Evolutionary conservation across 2,113 vertebrate species (phyloP), one percentile per base, ranked within the genome.

Genomic region (Todiramphus chloris): DNA sequence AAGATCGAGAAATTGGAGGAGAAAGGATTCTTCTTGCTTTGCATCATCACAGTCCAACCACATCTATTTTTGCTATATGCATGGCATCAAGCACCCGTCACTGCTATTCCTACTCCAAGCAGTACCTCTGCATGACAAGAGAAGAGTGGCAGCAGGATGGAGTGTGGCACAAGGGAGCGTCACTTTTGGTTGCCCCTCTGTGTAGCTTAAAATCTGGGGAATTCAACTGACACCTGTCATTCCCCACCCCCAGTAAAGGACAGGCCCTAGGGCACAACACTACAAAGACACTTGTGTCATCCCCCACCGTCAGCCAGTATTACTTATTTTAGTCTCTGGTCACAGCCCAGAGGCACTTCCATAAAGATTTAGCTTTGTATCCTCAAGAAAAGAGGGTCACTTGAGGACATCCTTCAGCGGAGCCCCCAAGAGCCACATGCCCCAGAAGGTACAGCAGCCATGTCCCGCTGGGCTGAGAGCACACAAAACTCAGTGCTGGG

Each of bases 1-100:
- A 86, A 96, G 94, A 78, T 13, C 12, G 70, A 67, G 96, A 96
- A 96, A 96, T 59, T 1, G 82, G 96, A 97, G 95, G 88, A 93
- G 94, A 94, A 91, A 59, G 83, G 90, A 96, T 97, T 97, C 96
- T 96, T 97, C 83, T 77, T 6, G 27, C 96, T 96, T 96, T 96
- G 94, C 93, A 96, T 96, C 96, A 96, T 90, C 60, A 4, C 85
- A 88, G 83, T 92, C 93, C 93, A 80, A 86, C 90, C 90, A 55
- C 94, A 68, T 93, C 96, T 96, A 96, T 96, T 97, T 97, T 96
- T 97, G 96, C 93, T 88, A 28, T 79, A 58, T 18, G 28, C 78
- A 63, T 96, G 94, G 94, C 90, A 95, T 87, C 59, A n/a, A 66
- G 91, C 92, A 72, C 79, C 96, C 93, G 79, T 95, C 96, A 95